Evolutionary conservation across 2,888 invertebrate species (phyloP), one percentile per base, ranked within the genome.

Genomic region (Thyatira batis): DNA sequence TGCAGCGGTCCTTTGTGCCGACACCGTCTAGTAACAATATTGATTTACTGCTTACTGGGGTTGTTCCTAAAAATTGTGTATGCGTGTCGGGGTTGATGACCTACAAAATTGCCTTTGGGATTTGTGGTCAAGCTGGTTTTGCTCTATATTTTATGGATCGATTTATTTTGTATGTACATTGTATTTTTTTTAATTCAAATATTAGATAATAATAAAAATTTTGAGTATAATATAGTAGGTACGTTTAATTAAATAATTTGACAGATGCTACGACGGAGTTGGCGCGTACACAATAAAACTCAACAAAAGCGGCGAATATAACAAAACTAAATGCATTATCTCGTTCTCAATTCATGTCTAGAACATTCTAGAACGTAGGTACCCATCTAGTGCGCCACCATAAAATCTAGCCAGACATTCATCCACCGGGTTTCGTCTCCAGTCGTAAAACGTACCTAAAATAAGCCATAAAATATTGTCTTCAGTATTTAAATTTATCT

Each of bases 401-500:
- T 89, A 89, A 89, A 89, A 87, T 83, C 85, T 86, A 85, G 85
- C 80, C 86, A 86, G 89, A 87, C 85, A 80, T 76, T 73, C 81
- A 81, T 77, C 82, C 83, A 77, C 70, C 70, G 74, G 65, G 75
- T 74, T 84, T 71, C 89, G 89, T 87, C 89, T 87, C 71, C 69
- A 65, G 78, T 89, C 91, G 88, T 91, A 90, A 91, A 91, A 84
- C 82, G 84, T 83, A 84, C 80, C 87, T 89, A 87, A 89, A 89
- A 90, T 90, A 90, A 87, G 82, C 83, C 76, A 89, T 91, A 89
- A 91, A 91, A 91, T 90, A 90, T 89, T 87, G 89, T 89, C 86
- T 80, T 84, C 27, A 70, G 84, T 88, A 89, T 89, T 89, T 89
- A 87, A 88, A 90, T 89, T 87, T 88, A 90, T 89, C 87, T 85